Evolutionary conservation across 35 echinoderm and acorn worm species (phyloP), one percentile per base, ranked within the genome.

Genomic region (Chiridota heheva): DNA sequence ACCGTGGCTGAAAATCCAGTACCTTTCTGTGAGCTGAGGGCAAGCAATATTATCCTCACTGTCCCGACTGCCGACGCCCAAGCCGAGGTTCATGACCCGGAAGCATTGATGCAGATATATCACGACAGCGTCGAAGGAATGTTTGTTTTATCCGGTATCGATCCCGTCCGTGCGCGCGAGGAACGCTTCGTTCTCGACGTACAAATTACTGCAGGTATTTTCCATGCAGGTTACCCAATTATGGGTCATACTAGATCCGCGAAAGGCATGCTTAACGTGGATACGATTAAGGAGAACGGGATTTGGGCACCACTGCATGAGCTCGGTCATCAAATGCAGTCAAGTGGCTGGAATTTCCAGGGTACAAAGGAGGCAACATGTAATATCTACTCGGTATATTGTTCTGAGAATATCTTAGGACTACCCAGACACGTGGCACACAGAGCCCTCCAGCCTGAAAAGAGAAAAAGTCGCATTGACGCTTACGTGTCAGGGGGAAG

Each of bases 321-420:
- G n/a, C n/a, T 65, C 7, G 61, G 61, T 8, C 61, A 65, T 18
- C 61, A 65, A 31, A 29, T 35, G 8, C 61, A 65, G 18, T 35
- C 30, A 13, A 30, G 39, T 10, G 61, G 61, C 6, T 65, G 61
- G 61, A 65, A 65, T 65, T 36, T 36, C 33, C 7, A 8, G 15
- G 61, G 61, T 13, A 65, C 61, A 2, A 2, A 2, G 18, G 61
- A 65, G 39, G 61, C 61, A 35, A 65, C 61, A 4, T 65, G 61
- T 65, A 65, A 65, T 18, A 15, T 65, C 2, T 65, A 29, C 61
- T 65, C 61, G 8, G 61, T 65, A 29, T 65, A 65, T 65, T 29
- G 30, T 31, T 65, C 61, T 10, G 61, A 65, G 27, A 31, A 65
- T 8, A 36, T 65, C 5, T 29, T 65, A 31, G 7, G 39, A 2